Evolutionary conservation across 2,113 vertebrate species (phyloP).

Genomic region (Eptatretus burgeri): DNA sequence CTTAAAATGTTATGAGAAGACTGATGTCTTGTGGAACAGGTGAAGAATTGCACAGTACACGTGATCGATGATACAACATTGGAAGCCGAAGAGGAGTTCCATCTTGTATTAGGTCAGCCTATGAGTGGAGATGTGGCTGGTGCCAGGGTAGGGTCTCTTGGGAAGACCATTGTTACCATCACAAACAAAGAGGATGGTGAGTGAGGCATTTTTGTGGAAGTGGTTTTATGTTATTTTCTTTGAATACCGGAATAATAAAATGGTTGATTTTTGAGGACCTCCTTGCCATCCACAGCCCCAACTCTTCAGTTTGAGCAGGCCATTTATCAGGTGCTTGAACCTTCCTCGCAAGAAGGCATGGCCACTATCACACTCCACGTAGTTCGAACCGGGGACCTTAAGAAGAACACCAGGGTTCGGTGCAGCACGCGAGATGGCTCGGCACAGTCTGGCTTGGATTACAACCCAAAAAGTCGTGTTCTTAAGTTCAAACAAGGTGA

Average conservation of each 20-base stretch:
- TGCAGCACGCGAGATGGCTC: slow-evolving; percentile 89
- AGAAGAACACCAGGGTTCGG: slow-evolving; percentile 67
- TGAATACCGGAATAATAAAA: too few relatives aligned
- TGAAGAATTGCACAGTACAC: slow-evolving; percentile 51
- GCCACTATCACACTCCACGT: slow-evolving; percentile 47
- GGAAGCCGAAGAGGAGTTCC: slow-evolving; percentile 77
- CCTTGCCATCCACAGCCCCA: slow-evolving; percentile 20
- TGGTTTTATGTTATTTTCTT: too few relatives aligned
- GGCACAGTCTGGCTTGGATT: slow-evolving; percentile 77
- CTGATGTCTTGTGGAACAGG: too few relatives aligned
- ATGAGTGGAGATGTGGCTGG: slow-evolving; percentile 80
- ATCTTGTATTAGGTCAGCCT: slow-evolving; percentile 38
- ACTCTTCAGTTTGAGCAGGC: slow-evolving; percentile 57
- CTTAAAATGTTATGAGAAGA: too few relatives aligned
- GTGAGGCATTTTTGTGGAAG: not conserved
- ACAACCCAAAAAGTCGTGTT: slow-evolving; percentile 70
- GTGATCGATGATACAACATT: slow-evolving; percentile 65
- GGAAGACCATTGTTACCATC: slow-evolving; percentile 38
- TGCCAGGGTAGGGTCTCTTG: slow-evolving; percentile 37
- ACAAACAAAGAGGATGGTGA: slow-evolving; percentile 83
- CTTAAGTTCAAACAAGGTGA: slow-evolving; percentile 69
- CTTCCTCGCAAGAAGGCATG: slow-evolving; percentile 37
- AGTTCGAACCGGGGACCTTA: slow-evolving; percentile 47
- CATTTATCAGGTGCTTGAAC: slow-evolving; percentile 57
- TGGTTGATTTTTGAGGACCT: too few relatives aligned